phyloP scores from a whole-genome alignment of 2,113 vertebrate species.

The Sinocyclocheilus maitianheensis region DNA sequence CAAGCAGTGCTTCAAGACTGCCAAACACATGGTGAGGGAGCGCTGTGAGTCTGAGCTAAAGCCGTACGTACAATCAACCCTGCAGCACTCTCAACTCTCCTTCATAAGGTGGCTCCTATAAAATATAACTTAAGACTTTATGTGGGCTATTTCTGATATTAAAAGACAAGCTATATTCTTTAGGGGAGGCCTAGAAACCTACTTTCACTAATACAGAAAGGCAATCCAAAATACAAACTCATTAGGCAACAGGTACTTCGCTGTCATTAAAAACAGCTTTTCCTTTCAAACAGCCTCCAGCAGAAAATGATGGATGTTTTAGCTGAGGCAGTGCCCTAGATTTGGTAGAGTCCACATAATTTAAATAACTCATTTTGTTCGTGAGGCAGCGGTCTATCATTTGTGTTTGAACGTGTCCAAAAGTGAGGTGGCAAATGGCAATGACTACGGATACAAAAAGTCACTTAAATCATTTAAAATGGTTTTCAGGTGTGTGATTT shows the following conservation, averaged over 20 bases:
- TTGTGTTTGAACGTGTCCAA: background rate
- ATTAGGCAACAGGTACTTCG: slow-evolving; percentile 69
- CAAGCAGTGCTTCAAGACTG: background rate
- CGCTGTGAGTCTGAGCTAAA: too few relatives aligned
- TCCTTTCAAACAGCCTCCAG: slow-evolving; percentile 53
- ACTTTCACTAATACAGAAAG: slow-evolving; percentile 63
- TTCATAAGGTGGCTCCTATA: slow-evolving; percentile 22
- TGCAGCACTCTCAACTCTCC: background rate
- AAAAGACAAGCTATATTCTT: slow-evolving; percentile 26
- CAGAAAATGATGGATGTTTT: slow-evolving; percentile 61
- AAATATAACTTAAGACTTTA: slow-evolving; percentile 52
- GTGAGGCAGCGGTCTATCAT: background rate
- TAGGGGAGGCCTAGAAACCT: slow-evolving; percentile 67
- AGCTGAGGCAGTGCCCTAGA: slow-evolving; percentile 62
- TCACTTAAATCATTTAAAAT: background rate
- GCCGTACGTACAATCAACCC: background rate
- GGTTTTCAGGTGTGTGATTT: slow-evolving; percentile 3
- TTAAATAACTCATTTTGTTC: background rate
- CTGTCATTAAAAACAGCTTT: slow-evolving; percentile 63
- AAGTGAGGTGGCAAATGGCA: background rate
- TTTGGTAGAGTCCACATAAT: slow-evolving; percentile 38
- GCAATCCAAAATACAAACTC: slow-evolving; percentile 65
- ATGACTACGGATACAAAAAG: slow-evolving; percentile 11
- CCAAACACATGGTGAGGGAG: background rate
- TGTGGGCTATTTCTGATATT: slow-evolving; percentile 1